These are phyloP conservation scores for Hyphantria cunea DNA, from an alignment of 1,140 invertebrate species.

Conservation along the genomic window DNA sequence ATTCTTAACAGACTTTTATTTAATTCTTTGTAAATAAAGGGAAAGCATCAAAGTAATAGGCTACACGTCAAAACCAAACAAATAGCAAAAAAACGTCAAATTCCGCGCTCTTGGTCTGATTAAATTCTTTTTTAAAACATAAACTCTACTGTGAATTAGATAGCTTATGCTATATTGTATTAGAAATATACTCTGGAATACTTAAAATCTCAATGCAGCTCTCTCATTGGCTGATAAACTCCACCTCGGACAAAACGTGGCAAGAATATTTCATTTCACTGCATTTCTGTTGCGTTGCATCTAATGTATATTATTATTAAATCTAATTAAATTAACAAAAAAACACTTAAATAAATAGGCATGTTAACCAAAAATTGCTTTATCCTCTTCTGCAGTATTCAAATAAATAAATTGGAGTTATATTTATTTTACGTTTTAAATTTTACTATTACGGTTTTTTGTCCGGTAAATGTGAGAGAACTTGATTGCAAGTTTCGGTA, in stretches of 20 bases:
- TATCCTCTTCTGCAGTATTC: no score
- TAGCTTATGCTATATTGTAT: background rate
- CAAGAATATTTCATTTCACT: conserved; percentile 35
- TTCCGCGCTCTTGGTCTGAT: background rate
- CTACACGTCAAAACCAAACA: conserved; percentile 74
- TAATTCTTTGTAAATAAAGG: conserved; percentile 68
- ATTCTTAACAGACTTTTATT: conserved; percentile 44
- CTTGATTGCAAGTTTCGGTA: no score
- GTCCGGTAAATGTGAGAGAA: no score
- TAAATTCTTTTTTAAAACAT: background rate
- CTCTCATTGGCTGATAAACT: conserved; percentile 64
- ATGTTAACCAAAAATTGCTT: no score
- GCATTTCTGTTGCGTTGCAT: background rate
- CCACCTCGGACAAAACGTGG: conserved; percentile 77
- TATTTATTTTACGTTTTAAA: no score
- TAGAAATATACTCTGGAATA: conserved; percentile 29
- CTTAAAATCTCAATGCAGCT: conserved; percentile 35
- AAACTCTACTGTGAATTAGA: background rate
- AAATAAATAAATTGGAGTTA: no score
- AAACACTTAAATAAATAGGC: no score
- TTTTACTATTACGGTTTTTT: conserved; percentile 11
- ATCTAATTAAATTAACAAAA: no score
- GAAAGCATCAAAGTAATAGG: conserved; percentile 54
- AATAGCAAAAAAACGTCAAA: conserved; percentile 66
- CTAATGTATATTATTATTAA: background rate